Percentiles rank a stretch among this genome's conserved stretches.
phyloP scores from a whole-genome alignment of 2,797 vertebrate genomes.

The Heliangelus exortis region DNA sequence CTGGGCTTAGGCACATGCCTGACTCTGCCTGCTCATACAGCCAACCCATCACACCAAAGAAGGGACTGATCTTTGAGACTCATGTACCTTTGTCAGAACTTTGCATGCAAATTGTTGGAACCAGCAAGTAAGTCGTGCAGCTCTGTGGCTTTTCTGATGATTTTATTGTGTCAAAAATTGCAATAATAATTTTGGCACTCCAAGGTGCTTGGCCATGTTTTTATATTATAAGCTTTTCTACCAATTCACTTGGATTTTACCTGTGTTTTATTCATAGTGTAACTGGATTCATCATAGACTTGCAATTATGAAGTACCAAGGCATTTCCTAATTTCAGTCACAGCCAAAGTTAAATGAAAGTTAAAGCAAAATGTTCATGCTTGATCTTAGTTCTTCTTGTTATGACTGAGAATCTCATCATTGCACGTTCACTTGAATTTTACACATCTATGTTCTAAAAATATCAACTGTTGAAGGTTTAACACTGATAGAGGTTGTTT shows the following conservation, averaged over 20 bases:
- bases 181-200: neutral
- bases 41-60: neutral
- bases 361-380: neutral
- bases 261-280: neutral
- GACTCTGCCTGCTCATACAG: rapidly evolving
- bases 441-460: neutral
- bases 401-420: neutral
- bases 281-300: neutral
- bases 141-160: neutral
- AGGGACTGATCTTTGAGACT: neutral
- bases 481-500: neutral
- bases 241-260: neutral
- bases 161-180: neutral
- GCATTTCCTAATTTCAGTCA: neutral
- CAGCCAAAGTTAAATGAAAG: neutral
- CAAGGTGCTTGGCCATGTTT: neutral
- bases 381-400: neutral
- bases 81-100: neutral
- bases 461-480: neutral
- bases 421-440: neutral
- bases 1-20: too few species aligned
- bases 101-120: neutral
- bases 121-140: neutral
- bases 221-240: neutral
- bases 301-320: neutral